phyloP scores from a whole-genome alignment of 2,797 vertebrate genomes.

The Tokudaia muenninki region DNA sequence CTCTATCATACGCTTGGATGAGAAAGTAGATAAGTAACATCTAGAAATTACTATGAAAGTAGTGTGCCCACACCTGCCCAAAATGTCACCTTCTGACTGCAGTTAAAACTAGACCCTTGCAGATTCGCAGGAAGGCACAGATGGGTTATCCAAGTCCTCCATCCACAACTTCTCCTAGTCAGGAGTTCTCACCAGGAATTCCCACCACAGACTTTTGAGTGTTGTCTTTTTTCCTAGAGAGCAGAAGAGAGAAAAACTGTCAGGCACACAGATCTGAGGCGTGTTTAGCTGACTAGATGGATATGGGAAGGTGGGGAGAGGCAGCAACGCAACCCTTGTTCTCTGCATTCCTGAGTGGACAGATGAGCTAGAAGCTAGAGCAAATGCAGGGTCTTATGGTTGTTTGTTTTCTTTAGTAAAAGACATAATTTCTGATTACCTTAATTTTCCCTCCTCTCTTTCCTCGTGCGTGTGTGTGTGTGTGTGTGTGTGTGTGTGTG shows the following conservation, averaged over 20 bases:
- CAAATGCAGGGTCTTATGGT: neutral
- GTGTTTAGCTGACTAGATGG: conserved; percentile 30
- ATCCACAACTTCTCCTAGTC: neutral
- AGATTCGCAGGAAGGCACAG: neutral
- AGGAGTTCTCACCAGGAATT: conserved; percentile 42
- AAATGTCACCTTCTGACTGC: neutral
- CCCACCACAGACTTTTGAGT: neutral
- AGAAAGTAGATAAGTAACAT: neutral
- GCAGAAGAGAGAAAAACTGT: neutral
- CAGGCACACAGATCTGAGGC: neutral
- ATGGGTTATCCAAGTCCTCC: neutral
- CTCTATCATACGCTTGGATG: neutral
- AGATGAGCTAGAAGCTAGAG: neutral
- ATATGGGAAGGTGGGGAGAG: neutral
- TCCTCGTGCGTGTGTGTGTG: too few relatives aligned
- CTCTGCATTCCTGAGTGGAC: conserved; percentile 3
- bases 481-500: too few relatives aligned
- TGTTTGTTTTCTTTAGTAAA: neutral
- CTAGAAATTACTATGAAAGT: neutral
- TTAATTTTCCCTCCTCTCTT: neutral
- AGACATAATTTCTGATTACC: conserved; percentile 4
- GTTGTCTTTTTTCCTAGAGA: neutral
- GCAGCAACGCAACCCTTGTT: neutral
- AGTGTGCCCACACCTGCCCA: neutral
- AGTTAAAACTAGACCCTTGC: neutral